phyloP scores from a whole-genome alignment of 2,888 invertebrate species.

The Spilosoma lubricipeda region DNA sequence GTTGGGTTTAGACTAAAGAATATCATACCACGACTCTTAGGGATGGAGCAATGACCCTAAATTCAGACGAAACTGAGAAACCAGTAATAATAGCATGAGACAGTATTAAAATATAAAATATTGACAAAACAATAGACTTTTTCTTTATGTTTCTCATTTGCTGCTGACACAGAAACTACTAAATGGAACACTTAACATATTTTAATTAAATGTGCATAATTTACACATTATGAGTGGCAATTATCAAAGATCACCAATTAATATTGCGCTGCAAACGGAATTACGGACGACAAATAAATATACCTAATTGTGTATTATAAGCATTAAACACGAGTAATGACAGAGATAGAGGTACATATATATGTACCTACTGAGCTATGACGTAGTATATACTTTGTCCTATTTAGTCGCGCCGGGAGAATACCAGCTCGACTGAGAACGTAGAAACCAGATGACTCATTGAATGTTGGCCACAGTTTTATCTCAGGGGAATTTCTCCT shows the following conservation, averaged over 20 bases:
- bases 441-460: conserved; percentile 65
- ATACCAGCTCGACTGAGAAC: conserved; percentile 48
- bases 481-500: conserved; percentile 66
- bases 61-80: not conserved
- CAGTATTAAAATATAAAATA: not conserved
- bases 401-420: conserved; percentile 42
- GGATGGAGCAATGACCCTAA: not conserved
- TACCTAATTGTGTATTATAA: not conserved
- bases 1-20: not conserved
- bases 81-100: not conserved
- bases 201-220: conserved; percentile 5
- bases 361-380: conserved; percentile 7
- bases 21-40: not conserved
- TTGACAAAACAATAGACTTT: not conserved
- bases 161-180: not conserved
- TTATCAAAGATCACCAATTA: not conserved
- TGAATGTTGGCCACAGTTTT: conserved; percentile 57
- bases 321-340: not conserved
- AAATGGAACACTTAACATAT: not conserved
- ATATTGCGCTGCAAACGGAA: not conserved
- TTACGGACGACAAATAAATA: not conserved
- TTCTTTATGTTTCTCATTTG: not conserved
- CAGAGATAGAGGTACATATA: not conserved
- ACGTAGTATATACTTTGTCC: conserved; percentile 30
- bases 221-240: not conserved